Evolutionary conservation across 2,888 invertebrate species (phyloP).

Genomic region (Stegana nigrithorax): DNA sequence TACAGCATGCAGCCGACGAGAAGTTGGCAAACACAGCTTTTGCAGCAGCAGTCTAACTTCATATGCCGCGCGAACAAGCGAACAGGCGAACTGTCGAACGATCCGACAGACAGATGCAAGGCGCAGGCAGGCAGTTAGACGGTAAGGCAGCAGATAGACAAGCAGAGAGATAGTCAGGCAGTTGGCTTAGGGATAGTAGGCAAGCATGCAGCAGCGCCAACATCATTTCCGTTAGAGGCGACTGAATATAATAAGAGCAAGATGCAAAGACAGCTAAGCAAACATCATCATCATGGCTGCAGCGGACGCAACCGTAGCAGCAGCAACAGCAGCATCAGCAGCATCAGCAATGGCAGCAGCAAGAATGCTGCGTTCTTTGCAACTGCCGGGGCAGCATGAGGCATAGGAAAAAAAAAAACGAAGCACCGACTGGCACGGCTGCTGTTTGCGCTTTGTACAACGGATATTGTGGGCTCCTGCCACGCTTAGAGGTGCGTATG

Average conservation of each 20-base stretch:
- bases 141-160: neutral
- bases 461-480: conserved; percentile 14
- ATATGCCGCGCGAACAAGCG: too few relatives aligned
- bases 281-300: conserved; percentile 58
- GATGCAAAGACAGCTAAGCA: conserved; percentile 62
- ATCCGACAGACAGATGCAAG: neutral
- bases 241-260: conserved; percentile 39
- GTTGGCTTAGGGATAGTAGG: too few relatives aligned
- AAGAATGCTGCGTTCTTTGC: neutral
- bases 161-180: conserved; percentile 10
- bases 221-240: conserved; percentile 58
- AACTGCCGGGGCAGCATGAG: too few relatives aligned
- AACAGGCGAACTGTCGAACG: too few relatives aligned
- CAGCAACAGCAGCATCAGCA: conserved; percentile 23
- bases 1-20: conserved; percentile 44
- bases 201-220: too few relatives aligned
- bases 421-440: neutral
- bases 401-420: neutral
- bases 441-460: conserved; percentile 6
- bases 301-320: conserved; percentile 26
- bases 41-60: conserved; percentile 33
- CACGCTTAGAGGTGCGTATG: neutral
- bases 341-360: neutral
- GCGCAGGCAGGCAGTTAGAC: too few relatives aligned
- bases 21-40: conserved; percentile 56